Evolutionary conservation across 2,113 vertebrate species (phyloP).

Genomic region (Thunnus maccoyii): DNA sequence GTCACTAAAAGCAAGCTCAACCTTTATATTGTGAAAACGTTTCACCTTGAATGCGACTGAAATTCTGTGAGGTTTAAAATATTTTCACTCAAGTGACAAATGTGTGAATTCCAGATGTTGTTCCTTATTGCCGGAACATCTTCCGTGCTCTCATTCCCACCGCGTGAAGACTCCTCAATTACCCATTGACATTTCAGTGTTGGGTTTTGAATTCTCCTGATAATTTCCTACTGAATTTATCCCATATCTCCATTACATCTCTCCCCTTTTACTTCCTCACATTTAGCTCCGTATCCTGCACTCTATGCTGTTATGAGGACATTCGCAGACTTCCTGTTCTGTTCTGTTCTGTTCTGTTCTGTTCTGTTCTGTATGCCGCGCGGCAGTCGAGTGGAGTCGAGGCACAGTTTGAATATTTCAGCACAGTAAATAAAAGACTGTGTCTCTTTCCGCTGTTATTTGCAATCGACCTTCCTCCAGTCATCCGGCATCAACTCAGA

Average conservation of each 20-base stretch:
- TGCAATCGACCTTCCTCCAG: conserved; percentile 48
- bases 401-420: conserved; percentile 56
- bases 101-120: background rate
- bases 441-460: conserved; percentile 43
- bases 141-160: background rate
- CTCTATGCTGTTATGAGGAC: background rate
- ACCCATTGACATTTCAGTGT: conserved; percentile 25
- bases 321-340: conserved; percentile 21
- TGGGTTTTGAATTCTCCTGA: conserved; percentile 12
- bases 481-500: conserved; percentile 24
- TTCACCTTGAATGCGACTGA: background rate
- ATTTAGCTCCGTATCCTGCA: conserved; percentile 23
- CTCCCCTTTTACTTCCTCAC: conserved; percentile 14
- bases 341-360: conserved; percentile 31
- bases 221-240: conserved; percentile 37
- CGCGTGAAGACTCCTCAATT: background rate
- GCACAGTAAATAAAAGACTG: conserved; percentile 51
- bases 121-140: background rate
- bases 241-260: conserved; percentile 14
- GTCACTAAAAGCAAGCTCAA: too few relatives aligned
- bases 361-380: conserved; percentile 37
- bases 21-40: too few relatives aligned
- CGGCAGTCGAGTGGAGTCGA: background rate
- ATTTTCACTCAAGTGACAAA: background rate
- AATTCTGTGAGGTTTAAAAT: background rate